These are phyloP conservation scores for Crenichthys baileyi DNA, from an alignment of 2,797 vertebrate species.

Conservation along the genomic window DNA sequence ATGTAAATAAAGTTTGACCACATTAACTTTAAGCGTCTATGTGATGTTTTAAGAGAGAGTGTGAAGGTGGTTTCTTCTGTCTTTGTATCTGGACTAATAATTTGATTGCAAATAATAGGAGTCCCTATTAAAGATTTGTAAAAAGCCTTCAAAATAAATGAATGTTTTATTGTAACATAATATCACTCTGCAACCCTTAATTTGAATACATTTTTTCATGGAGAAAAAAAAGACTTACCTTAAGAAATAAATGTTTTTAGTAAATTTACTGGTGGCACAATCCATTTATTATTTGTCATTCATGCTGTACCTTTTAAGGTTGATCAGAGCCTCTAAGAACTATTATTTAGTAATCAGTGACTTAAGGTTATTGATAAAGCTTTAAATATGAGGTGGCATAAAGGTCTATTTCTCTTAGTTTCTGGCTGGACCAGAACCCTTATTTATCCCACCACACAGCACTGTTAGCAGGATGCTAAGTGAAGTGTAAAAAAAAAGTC, in stretches of 20 bases:
- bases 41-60: constrained; percentile 34
- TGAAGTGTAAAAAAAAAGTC: no score
- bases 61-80: background rate
- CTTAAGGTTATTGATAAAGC: no score
- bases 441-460: background rate
- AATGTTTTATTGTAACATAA: background rate
- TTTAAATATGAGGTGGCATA: background rate
- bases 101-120: background rate
- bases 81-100: background rate
- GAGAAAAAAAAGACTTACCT: background rate
- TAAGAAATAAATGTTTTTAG: background rate
- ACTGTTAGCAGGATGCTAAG: no score
- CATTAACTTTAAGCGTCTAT: constrained; percentile 40
- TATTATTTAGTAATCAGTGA: no score
- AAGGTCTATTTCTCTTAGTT: background rate
- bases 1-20: constrained; percentile 81
- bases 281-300: background rate
- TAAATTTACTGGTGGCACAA: background rate
- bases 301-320: background rate
- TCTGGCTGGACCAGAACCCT: background rate
- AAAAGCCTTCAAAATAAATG: background rate
- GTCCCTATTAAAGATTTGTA: background rate
- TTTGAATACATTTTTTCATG: background rate
- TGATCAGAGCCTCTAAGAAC: no score
- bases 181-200: background rate